Conservation (phyloP, 1,140 invertebrate species). For the Neodiprion virginianus region DNA sequence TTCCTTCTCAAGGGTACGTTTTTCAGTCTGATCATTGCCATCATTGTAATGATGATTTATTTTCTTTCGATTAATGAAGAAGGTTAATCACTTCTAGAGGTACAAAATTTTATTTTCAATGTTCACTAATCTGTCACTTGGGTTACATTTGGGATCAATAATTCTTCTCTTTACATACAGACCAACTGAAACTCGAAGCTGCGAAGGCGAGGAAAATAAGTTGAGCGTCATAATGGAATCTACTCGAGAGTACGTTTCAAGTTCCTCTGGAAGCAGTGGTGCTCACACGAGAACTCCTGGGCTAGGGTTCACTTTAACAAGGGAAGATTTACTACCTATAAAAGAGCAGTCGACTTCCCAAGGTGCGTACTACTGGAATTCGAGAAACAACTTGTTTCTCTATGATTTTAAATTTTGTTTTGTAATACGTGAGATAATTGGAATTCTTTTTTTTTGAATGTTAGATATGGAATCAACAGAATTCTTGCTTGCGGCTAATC, state of each 20-base stretch:
- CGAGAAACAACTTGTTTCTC: not conserved
- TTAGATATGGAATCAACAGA: constrained; percentile 27
- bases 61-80: no score
- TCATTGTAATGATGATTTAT: not conserved
- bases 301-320: constrained; percentile 45
- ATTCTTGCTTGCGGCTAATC: constrained; percentile 29
- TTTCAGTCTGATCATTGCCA: not conserved
- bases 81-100: not conserved
- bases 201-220: constrained; percentile 39
- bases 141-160: not conserved
- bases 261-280: constrained; percentile 44
- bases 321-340: constrained; percentile 47
- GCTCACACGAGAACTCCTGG: constrained; percentile 40
- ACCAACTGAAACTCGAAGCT: constrained; percentile 24
- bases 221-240: constrained; percentile 54
- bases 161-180: constrained; percentile 15
- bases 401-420: not conserved
- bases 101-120: not conserved
- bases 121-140: not conserved
- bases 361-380: constrained; percentile 18
- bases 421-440: not conserved
- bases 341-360: constrained; percentile 41
- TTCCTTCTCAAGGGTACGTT: constrained; percentile 32
- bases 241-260: constrained; percentile 54
- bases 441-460: not conserved